Conservation (phyloP, 2,797 vertebrate genomes). For the Enteromius radiatus region DNA sequence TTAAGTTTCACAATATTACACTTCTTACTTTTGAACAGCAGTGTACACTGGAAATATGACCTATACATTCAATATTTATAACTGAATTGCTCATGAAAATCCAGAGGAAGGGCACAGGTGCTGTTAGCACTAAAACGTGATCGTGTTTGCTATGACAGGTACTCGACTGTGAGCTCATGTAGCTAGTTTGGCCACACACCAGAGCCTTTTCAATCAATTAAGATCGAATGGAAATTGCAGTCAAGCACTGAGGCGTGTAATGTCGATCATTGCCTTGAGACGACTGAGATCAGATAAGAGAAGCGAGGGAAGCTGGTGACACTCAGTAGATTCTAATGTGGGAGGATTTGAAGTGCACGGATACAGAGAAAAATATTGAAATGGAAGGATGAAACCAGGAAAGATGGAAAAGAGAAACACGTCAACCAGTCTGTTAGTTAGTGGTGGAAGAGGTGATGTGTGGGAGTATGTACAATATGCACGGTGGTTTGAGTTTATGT, state of each 20-base stretch:
- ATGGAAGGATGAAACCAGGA: neutral
- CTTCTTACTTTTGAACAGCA: neutral
- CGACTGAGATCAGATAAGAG: constrained; percentile 35
- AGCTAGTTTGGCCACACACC: constrained; percentile 25
- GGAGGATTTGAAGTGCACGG: constrained; percentile 24
- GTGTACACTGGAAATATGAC: neutral
- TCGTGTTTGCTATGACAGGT: constrained; percentile 10
- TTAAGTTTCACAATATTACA: no score
- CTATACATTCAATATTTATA: neutral
- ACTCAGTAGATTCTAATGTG: neutral
- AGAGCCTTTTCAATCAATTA: constrained; percentile 34
- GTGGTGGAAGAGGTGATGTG: neutral
- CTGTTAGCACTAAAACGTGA: neutral
- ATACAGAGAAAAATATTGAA: constrained; percentile 24
- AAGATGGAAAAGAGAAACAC: neutral
- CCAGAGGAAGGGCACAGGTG: neutral
- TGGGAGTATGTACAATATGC: constrained; percentile 17
- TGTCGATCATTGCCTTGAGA: constrained; percentile 41
- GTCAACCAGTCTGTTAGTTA: neutral
- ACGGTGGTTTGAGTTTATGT: neutral
- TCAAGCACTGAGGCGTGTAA: constrained; percentile 26
- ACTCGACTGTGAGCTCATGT: constrained; percentile 2
- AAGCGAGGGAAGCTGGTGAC: neutral
- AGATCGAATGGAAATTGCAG: constrained; percentile 35
- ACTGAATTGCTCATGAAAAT: neutral